Base-by-base conservation (phyloP, 1,140 invertebrate species). In the Hyposmocoma kahamanoa region DNA sequence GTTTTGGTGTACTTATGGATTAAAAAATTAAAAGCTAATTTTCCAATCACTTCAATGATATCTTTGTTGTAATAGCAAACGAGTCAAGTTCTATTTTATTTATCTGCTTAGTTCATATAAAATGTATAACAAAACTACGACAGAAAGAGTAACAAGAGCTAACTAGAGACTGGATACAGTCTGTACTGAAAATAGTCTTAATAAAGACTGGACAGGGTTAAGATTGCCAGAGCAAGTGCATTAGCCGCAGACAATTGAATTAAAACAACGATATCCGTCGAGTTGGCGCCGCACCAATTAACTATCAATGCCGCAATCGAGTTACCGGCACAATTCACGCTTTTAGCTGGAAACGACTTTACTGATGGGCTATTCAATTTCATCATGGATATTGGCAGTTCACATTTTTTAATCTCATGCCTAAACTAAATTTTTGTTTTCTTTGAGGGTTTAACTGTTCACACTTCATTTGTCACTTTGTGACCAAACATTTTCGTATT, bases 281-380 rank as follows among this genome's bases (percentile, higher is more conserved):
- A 69, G 57, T 71, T 81, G 79, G 75, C 79, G 67, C 64, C 53
- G 58, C 62, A 83, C 77, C 76, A 83, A 72, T 73, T 70, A 72
- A 64, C 62, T 56, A 65, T 59, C 61, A 68, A 53, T 42, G 59
- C 51, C 60, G 49, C 60, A 68, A 68, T 65, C 55, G 55, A 63
- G 54, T 72, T 70, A 73, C 64, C 48, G 41, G 50, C 59, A 66
- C 55, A 69, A 76, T 80, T 76, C 68, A 78, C 61, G 66, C 56
- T 62, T 63, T 68, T 58, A 62, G 56, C 62, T 80, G 74, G 59
- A 76, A 71, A 67, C 68, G 78, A 73, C 66, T 75, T 69, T 67
- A 70, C 68, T 54, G 56, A 71, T 70, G 63, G 67, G 47, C 65
- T 55, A 69, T 69, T 67, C 53, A 59, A 55, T 65, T 64, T 59